Evolutionary conservation across 1,140 invertebrate species (phyloP), one percentile per base, ranked within the genome.

Genomic region (Ericerus pela): DNA sequence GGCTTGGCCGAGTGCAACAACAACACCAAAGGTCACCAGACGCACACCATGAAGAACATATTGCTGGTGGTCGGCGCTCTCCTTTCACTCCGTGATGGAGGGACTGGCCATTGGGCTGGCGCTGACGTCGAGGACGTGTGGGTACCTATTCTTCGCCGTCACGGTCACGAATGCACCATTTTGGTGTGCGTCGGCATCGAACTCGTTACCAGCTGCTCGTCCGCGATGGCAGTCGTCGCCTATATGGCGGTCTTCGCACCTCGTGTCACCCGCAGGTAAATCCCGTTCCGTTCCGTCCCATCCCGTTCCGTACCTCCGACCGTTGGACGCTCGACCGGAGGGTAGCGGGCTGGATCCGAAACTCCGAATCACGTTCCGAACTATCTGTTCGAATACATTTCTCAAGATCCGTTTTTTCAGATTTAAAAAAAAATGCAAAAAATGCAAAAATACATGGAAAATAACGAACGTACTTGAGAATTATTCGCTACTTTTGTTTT

Each of bases 101-200:
- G 79, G 79, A 3, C 68, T 80, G 64, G 76, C 79, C 10, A 72
- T 80, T 47, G 79, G 27, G 76, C 79, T 64, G 76, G 81, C 67
- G 77, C 77, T 4, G 80, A 64, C 74, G 76, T 20, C 70, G 80
- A 52, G 76, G 79, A 60, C 26, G 59, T 59, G 37, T 47, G 55
- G 55, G 55, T 55, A 20, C 53, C 89, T 75, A 85, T 92, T 60
- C 78, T 78, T 11, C 88, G 88, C 1, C 80, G 93, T 16, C 79
- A 85, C 0, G 82, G 88, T 2, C 90, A 94, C 67, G 94, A 94
- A 68, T 77, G 88, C 53, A 86, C 93, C 6, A 85, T 94, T 51
- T 85, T 87, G 1, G 88, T 90, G 63, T 88, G 84, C 66, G 84
- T 89, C 56, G 85, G 85, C 27, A 75, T 88, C 2, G 84, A 89